phyloP scores from a whole-genome alignment of 2,797 vertebrate genomes.

The Crenuchus spilurus region DNA sequence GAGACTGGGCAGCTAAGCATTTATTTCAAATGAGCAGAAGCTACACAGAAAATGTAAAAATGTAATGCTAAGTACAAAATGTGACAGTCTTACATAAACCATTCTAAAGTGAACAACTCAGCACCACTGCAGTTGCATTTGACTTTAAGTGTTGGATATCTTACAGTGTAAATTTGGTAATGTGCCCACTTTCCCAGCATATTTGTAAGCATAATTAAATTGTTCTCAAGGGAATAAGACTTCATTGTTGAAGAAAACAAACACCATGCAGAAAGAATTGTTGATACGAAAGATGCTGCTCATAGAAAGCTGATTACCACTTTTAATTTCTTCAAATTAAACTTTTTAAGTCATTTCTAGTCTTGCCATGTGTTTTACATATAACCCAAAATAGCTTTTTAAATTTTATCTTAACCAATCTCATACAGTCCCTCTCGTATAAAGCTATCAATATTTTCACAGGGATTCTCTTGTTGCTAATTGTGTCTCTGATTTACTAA shows the following conservation, averaged over 20 bases:
- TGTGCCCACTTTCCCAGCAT: background rate
- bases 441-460: conserved; percentile 6
- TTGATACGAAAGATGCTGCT: background rate
- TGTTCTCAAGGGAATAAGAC: background rate
- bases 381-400: background rate
- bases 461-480: background rate
- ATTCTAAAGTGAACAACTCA: background rate
- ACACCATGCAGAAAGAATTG: background rate
- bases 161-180: background rate
- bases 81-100: background rate
- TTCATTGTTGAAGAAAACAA: background rate
- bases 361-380: conserved; percentile 14
- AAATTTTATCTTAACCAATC: no score
- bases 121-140: background rate
- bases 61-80: no score
- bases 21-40: no score
- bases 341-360: conserved; percentile 7
- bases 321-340: conserved; percentile 19
- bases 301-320: conserved; percentile 10
- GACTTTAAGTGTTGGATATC: background rate
- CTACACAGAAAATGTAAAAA: no score
- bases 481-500: conserved; percentile 7
- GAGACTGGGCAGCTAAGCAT: no score
- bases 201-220: background rate
- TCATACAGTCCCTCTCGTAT: background rate